Evolutionary conservation across 2,797 vertebrate genomes (phyloP).

Genomic region (Artibeus lituratus): DNA sequence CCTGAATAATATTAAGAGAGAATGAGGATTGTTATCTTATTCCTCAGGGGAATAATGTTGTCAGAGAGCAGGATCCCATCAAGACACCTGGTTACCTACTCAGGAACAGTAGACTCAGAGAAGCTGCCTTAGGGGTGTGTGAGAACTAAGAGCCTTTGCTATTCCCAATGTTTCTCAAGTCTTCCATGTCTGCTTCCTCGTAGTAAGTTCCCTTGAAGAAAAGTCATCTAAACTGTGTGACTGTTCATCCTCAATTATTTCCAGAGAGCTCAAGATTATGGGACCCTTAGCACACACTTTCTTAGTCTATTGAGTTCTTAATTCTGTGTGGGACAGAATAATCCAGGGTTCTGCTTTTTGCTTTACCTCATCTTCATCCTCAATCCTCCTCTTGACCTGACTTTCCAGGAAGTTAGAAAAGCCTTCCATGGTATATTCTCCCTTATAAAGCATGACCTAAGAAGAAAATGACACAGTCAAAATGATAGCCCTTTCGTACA

Average conservation of each 20-base stretch:
- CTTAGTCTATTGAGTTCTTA: neutral
- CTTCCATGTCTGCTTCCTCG: neutral
- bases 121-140: neutral
- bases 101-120: neutral
- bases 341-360: neutral
- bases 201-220: neutral
- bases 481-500: neutral
- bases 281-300: no score
- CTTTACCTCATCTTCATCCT: slow-evolving; percentile 81
- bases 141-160: neutral
- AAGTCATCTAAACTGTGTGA: neutral
- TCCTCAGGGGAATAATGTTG: neutral
- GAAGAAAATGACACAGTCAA: slow-evolving; percentile 18
- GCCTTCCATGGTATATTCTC: slow-evolving; percentile 83
- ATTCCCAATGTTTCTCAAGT: neutral
- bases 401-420: slow-evolving; percentile 89
- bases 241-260: neutral
- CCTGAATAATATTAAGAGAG: neutral
- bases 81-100: neutral
- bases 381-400: slow-evolving; percentile 81
- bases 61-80: neutral
- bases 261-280: neutral
- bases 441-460: slow-evolving; percentile 87
- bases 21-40: neutral
- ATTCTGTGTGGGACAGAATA: neutral